A percentile compares a stretch with the other conserved stretches of the same genome.
Conservation (phyloP, 2,113 vertebrate species). For the Centropus bengalensis region DNA sequence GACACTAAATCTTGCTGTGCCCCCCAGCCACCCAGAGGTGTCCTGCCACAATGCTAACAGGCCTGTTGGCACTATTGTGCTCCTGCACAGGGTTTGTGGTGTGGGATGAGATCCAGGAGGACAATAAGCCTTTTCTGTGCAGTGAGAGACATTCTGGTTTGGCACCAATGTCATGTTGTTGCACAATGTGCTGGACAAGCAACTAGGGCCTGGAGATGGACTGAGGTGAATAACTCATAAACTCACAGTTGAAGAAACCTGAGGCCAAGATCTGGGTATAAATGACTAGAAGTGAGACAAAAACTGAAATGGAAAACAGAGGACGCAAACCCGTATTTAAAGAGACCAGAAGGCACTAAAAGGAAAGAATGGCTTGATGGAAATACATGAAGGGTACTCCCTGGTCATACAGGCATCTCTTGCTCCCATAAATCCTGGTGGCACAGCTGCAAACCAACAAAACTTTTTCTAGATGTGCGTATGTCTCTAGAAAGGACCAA, state of each 20-base stretch:
- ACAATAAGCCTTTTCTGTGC: not conserved
- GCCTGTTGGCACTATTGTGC: fast-evolving
- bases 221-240: not conserved
- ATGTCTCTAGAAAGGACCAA: not conserved
- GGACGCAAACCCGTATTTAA: not conserved
- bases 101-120: not conserved
- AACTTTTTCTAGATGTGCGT: not conserved
- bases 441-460: not conserved
- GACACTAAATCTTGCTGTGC: not conserved
- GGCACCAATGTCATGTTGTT: not conserved
- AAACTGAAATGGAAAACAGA: not conserved
- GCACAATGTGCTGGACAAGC: not conserved
- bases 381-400: not conserved
- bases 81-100: fast-evolving
- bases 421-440: not conserved
- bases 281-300: not conserved
- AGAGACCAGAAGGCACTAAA: not conserved
- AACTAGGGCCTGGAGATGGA: not conserved
- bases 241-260: not conserved
- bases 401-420: fast-evolving
- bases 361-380: not conserved
- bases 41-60: not conserved
- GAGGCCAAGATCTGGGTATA: not conserved
- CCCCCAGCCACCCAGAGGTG: not conserved
- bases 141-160: not conserved